Percentiles rank a stretch among this genome's conserved stretches.
Evolutionary conservation across 2,888 invertebrate species (phyloP).

Genomic region (Sminthurides aquaticus): DNA sequence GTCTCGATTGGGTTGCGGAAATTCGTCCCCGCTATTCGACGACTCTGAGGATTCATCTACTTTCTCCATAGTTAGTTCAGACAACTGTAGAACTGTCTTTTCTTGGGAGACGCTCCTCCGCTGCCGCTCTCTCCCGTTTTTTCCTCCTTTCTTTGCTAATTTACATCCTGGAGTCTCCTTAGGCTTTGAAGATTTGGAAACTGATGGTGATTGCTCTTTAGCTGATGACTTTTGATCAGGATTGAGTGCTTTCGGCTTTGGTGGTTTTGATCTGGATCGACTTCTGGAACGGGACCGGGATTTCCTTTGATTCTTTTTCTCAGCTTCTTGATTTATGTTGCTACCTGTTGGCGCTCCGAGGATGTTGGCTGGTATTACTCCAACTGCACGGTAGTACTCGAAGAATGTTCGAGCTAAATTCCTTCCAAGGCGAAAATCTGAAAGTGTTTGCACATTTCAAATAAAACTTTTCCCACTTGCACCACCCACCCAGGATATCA

Average conservation of each 20-base stretch:
- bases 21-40: slow-evolving; percentile 17
- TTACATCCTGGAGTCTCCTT: neutral
- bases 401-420: slow-evolving; percentile 68
- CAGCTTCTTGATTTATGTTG: slow-evolving; percentile 50
- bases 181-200: neutral
- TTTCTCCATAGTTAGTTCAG: slow-evolving; percentile 33
- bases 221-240: slow-evolving; percentile 3
- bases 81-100: slow-evolving; percentile 34
- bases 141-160: neutral
- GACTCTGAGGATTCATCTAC: slow-evolving; percentile 12
- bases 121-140: neutral
- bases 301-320: slow-evolving; percentile 47
- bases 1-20: slow-evolving; percentile 3
- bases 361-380: slow-evolving; percentile 55
- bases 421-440: slow-evolving; percentile 69
- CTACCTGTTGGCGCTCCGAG: slow-evolving; percentile 46
- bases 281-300: slow-evolving; percentile 46
- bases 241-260: neutral
- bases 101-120: slow-evolving; percentile 11
- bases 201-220: slow-evolving; percentile 4
- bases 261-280: slow-evolving; percentile 33
- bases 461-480: too few species aligned
- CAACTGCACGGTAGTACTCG: slow-evolving; percentile 71
- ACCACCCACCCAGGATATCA: too few species aligned
- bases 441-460: neutral